phyloP scores from a whole-genome alignment of 2,888 invertebrate species.

The Trichogramma evanescens region DNA sequence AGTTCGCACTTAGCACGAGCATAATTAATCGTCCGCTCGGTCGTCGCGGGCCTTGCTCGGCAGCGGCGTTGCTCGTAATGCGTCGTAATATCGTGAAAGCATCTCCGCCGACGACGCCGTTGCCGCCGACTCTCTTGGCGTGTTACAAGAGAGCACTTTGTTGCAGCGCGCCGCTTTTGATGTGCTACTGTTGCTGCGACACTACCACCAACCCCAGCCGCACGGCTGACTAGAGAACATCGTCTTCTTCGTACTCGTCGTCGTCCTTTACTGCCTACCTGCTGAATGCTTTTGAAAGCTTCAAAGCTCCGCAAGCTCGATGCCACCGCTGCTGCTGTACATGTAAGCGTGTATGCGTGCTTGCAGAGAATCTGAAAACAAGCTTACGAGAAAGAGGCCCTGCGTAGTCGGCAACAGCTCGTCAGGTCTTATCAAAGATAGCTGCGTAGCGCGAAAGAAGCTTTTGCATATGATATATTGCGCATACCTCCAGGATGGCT shows the following conservation, averaged over 20 bases:
- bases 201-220: neutral
- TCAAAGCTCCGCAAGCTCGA: no score
- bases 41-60: neutral
- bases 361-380: no score
- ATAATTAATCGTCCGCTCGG: conserved; percentile 33
- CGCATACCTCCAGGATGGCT: no score
- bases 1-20: conserved; percentile 1
- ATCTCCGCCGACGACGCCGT: neutral
- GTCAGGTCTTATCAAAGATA: no score
- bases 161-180: conserved; percentile 7
- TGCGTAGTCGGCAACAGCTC: no score
- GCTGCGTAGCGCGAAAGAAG: no score
- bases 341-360: no score
- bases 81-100: conserved; percentile 32
- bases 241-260: conserved; percentile 5
- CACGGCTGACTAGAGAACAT: conserved; percentile 10
- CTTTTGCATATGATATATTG: no score
- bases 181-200: neutral
- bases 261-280: conserved; percentile 2
- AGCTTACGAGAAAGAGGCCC: no score
- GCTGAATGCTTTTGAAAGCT: no score
- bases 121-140: neutral
- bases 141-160: neutral
- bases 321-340: no score
- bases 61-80: neutral